Conservation (phyloP, 2,113 vertebrate genomes). For the Coregonus clupeaformis region DNA sequence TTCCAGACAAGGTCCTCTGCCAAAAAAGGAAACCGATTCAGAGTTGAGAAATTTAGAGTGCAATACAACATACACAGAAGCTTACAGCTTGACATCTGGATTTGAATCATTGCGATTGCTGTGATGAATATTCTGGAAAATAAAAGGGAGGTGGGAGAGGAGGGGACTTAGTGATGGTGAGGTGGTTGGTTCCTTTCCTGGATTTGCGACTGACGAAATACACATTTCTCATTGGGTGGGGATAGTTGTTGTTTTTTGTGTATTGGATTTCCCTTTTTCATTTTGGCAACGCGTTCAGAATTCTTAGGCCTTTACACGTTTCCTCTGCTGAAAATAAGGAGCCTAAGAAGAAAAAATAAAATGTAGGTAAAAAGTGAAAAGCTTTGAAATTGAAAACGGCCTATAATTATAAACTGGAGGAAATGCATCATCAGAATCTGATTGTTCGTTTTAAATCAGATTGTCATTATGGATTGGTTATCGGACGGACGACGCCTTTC, state of each 20-base stretch:
- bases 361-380: slow-evolving; percentile 7
- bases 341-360: background rate
- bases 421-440: slow-evolving; percentile 2
- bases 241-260: background rate
- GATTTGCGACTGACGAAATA: slow-evolving; percentile 1
- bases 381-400: slow-evolving; percentile 9
- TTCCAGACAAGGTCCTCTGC: slow-evolving; percentile 57
- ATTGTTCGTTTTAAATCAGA: slow-evolving; percentile 2
- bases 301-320: background rate
- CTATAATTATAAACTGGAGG: background rate
- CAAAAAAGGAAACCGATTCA: slow-evolving; percentile 54
- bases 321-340: background rate
- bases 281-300: background rate
- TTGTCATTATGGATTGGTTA: background rate
- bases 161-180: background rate
- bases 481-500: background rate
- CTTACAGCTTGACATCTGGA: slow-evolving; percentile 14
- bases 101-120: slow-evolving; percentile 8
- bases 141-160: background rate
- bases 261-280: background rate
- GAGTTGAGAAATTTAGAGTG: background rate
- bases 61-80: slow-evolving; percentile 16
- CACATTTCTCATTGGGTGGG: slow-evolving; percentile 11
- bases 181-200: background rate
- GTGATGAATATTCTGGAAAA: slow-evolving; percentile 16